A percentile compares a stretch with the other conserved stretches of the same genome.
phyloP scores from a whole-genome alignment of 2,888 invertebrate genomes.

The Lasioglossum morio region DNA sequence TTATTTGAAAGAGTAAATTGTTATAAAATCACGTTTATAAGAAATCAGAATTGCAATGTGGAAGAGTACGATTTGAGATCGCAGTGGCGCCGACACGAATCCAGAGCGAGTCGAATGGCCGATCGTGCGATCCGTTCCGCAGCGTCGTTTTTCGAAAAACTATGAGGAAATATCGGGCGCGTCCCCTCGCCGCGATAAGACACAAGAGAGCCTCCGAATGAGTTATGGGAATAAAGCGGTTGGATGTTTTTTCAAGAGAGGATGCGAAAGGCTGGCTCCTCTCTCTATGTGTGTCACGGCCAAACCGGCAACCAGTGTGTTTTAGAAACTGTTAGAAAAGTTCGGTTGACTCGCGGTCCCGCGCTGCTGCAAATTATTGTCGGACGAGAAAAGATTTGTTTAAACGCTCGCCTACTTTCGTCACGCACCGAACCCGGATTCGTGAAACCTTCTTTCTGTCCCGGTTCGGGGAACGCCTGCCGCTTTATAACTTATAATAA shows the following conservation, averaged over 20 bases:
- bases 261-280: conserved; percentile 71
- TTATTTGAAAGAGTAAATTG: not conserved
- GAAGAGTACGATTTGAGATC: not conserved
- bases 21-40: not conserved
- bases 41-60: not conserved
- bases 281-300: conserved; percentile 70
- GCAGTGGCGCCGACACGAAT: not conserved
- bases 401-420: conserved; percentile 52
- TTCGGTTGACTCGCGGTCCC: conserved; percentile 47
- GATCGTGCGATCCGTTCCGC: not conserved
- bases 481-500: not conserved
- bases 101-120: conserved; percentile 17
- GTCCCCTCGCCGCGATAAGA: conserved; percentile 47
- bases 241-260: conserved; percentile 66
- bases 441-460: conserved; percentile 11
- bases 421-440: conserved; percentile 30
- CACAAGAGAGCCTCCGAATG: conserved; percentile 47
- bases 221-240: conserved; percentile 62
- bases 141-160: conserved; percentile 24
- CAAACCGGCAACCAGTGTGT: conserved; percentile 62
- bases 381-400: conserved; percentile 48
- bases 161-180: conserved; percentile 57
- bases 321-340: conserved; percentile 72
- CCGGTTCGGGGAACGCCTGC: not conserved
- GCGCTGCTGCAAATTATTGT: conserved; percentile 66